Evolutionary conservation across 2,113 vertebrate species (phyloP).

Genomic region (Nematolebias whitei): DNA sequence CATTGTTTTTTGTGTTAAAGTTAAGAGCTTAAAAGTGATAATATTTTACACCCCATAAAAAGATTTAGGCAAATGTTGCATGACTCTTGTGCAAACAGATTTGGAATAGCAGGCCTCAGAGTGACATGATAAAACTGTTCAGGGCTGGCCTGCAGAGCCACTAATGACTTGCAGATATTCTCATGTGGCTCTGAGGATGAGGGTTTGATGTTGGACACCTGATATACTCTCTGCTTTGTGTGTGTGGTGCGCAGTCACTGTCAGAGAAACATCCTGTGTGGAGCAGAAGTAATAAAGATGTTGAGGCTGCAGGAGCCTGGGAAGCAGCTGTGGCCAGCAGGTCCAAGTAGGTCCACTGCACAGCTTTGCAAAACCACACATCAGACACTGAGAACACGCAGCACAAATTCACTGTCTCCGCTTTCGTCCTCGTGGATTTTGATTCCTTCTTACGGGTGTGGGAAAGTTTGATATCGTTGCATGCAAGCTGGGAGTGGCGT

Average conservation of each 20-base stretch:
- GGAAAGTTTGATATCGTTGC: constrained; percentile 33
- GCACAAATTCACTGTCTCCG: constrained; percentile 26
- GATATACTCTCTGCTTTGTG: constrained; percentile 27
- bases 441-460: constrained; percentile 38
- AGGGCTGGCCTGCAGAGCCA: constrained; percentile 37
- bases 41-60: constrained; percentile 5
- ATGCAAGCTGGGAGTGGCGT: constrained; percentile 28
- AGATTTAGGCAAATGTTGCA: constrained; percentile 15
- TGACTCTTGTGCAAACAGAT: constrained; percentile 21
- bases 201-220: constrained; percentile 52
- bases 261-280: constrained; percentile 24
- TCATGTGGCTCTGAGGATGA: constrained; percentile 37
- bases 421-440: constrained; percentile 25
- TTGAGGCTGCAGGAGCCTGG: constrained; percentile 42
- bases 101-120: constrained; percentile 34
- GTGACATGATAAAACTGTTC: constrained; percentile 52
- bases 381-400: constrained; percentile 22
- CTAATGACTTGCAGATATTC: constrained; percentile 63
- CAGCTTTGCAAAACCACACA: constrained; percentile 39
- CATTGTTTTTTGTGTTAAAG: background rate
- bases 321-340: constrained; percentile 32
- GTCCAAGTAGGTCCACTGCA: constrained; percentile 8
- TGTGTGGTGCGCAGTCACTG: constrained; percentile 24
- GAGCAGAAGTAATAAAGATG: constrained; percentile 27
- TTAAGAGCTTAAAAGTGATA: background rate